Evolutionary conservation across 2,797 vertebrate genomes (phyloP), one percentile per base, ranked within the genome.

Genomic region (Falco rusticolus): DNA sequence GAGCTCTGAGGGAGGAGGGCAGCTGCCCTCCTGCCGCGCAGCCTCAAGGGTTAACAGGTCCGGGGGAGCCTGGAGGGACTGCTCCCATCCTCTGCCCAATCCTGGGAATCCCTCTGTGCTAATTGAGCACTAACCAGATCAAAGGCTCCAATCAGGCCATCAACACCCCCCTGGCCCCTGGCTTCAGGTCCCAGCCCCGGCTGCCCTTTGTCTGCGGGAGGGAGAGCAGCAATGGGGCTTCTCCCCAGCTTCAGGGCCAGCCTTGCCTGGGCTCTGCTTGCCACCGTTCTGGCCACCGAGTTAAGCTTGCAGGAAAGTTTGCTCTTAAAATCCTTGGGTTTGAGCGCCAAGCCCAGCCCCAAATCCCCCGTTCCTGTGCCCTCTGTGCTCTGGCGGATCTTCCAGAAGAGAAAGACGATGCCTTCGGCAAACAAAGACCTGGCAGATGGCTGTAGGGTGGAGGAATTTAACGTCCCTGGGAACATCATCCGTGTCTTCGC

Each of bases 401-500:
- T 99, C 96, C 98, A 97, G 41, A 94, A 78, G 89, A 93, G 97
- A 21, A 86, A 16, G 56, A 5, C 1, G 6, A 29, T 12, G 50
- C 24, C 71, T 16, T 1, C 66, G 11, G 1, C 31, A 1, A 14
- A 20, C 16, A 15, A 10, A 57, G 97, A 19, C 81, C 95, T 28
- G 63, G 60, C 1, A 6, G 68, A 83, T 2, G 94, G 97, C 2
- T 99, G 99, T 79, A 97, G 98, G 93, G 98, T 99, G 97, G 97
- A 98, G 0, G 99, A 99, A 83, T 98, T 99, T 9, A 98, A 98
- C 24, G 99, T 99, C 33, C 98, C 98, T 10, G 99, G 99, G 5
- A 99, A 99, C 98, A 99, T 99, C 92, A 98, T 99, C 94, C 98
- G 99, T 16, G 98, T 98, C 91, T 94, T 99, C 50, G 96, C 98